phyloP scores from a whole-genome alignment of 2,797 vertebrate genomes.

The Falco cherrug region DNA sequence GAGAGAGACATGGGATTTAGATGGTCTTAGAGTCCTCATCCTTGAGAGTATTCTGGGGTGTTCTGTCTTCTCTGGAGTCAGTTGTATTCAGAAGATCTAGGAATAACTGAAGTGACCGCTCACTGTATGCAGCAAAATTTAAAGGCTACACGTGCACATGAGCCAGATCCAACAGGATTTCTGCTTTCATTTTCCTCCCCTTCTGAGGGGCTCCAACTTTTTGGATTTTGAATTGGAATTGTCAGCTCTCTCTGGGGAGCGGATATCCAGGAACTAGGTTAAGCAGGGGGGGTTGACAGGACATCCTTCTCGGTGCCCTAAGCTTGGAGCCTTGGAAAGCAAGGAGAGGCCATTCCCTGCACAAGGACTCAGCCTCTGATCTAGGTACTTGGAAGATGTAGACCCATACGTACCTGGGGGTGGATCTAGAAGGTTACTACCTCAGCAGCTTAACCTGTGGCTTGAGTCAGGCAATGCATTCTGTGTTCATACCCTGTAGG shows the following conservation, averaged over 20 bases:
- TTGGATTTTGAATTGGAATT: not conserved
- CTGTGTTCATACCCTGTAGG: not conserved
- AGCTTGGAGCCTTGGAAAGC: not conserved
- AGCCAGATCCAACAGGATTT: not conserved
- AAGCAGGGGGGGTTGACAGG: not conserved
- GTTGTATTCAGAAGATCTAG: not conserved
- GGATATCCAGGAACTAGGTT: not conserved
- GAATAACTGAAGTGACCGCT: not conserved
- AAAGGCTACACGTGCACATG: not conserved
- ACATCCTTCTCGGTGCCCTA: not conserved
- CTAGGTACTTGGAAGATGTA: not conserved
- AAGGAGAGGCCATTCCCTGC: not conserved
- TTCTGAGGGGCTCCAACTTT: not conserved
- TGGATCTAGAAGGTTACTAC: not conserved
- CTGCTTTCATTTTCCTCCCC: not conserved
- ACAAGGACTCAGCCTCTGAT: not conserved
- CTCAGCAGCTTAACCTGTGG: not conserved
- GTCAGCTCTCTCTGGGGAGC: not conserved
- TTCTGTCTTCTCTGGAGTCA: not conserved
- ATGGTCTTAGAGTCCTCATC: not conserved
- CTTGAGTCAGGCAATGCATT: not conserved
- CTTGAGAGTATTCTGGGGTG: not conserved
- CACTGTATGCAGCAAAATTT: not conserved
- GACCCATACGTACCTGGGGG: fast-evolving
- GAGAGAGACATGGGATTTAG: not conserved